These are phyloP conservation scores for Sminthurinus aureus DNA, from an alignment of 2,888 invertebrate genomes.

Conservation along the genomic window DNA sequence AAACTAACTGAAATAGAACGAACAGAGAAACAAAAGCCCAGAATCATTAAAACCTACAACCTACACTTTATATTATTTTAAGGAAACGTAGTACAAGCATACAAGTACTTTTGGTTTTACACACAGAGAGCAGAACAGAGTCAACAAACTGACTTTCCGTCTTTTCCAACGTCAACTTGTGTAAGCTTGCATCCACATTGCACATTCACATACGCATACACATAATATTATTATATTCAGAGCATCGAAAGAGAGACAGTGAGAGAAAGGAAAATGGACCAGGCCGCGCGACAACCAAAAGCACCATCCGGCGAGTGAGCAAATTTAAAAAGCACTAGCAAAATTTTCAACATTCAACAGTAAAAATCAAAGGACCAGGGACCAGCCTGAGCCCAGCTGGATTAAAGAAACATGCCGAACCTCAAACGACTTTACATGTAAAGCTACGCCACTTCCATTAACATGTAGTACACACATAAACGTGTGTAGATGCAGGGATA, in stretches of 20 bases:
- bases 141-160: too few relatives aligned
- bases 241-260: background rate
- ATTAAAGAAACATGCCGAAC: background rate
- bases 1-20: conserved; percentile 31
- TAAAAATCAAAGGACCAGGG: too few relatives aligned
- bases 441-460: too few relatives aligned
- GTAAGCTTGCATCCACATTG: background rate
- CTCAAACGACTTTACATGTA: too few relatives aligned
- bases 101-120: too few relatives aligned
- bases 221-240: background rate
- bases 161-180: too few relatives aligned
- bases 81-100: background rate
- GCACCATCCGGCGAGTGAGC: background rate
- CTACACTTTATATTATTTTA: background rate
- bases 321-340: background rate
- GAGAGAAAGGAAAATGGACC: background rate
- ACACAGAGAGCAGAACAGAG: too few relatives aligned
- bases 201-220: background rate
- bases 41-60: conserved; percentile 17
- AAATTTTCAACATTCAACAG: background rate
- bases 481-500: too few relatives aligned
- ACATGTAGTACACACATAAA: too few relatives aligned
- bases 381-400: background rate
- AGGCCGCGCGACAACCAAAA: background rate
- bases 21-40: conserved; percentile 22